phyloP scores from a whole-genome alignment of 1,140 invertebrate species.

The Akabosia matsudoensis region DNA sequence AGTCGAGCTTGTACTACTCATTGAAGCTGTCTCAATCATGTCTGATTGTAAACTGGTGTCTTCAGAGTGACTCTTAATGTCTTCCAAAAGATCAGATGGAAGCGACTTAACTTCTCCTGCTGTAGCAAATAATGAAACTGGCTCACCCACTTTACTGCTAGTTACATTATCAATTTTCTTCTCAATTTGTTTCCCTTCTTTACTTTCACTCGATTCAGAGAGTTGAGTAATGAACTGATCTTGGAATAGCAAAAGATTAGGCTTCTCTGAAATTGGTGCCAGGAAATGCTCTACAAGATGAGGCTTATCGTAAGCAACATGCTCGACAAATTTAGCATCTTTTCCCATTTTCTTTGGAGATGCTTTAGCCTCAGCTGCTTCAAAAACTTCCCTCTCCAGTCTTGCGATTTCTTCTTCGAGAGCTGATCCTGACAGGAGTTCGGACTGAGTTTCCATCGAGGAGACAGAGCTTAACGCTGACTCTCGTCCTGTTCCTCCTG shows the following conservation, averaged over 20 bases:
- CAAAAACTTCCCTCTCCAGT: conserved; percentile 30
- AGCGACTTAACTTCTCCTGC: neutral
- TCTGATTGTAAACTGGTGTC: conserved; percentile 3
- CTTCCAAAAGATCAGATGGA: neutral
- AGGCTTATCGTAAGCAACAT: neutral
- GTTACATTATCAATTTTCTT: neutral
- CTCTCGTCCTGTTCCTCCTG: neutral
- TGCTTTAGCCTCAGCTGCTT: neutral
- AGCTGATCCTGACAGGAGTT: conserved; percentile 1
- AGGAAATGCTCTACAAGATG: neutral
- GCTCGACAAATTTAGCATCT: conserved; percentile 3
- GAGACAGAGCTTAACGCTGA: neutral
- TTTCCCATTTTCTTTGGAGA: neutral
- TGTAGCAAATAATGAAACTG: neutral
- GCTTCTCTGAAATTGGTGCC: conserved; percentile 29
- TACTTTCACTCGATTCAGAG: conserved; percentile 7
- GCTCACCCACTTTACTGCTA: neutral
- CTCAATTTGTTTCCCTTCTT: neutral
- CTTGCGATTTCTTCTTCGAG: conserved; percentile 30
- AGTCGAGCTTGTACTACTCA: conserved; percentile 31
- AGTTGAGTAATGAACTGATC: conserved; percentile 34
- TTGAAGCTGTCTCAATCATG: neutral
- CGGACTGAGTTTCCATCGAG: neutral
- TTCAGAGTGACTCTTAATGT: neutral
- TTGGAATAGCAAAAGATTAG: conserved; percentile 26